A percentile compares a stretch with the other conserved stretches of the same genome.
Conservation (phyloP, 2,888 invertebrate genomes). For the Spodoptera littoralis region DNA sequence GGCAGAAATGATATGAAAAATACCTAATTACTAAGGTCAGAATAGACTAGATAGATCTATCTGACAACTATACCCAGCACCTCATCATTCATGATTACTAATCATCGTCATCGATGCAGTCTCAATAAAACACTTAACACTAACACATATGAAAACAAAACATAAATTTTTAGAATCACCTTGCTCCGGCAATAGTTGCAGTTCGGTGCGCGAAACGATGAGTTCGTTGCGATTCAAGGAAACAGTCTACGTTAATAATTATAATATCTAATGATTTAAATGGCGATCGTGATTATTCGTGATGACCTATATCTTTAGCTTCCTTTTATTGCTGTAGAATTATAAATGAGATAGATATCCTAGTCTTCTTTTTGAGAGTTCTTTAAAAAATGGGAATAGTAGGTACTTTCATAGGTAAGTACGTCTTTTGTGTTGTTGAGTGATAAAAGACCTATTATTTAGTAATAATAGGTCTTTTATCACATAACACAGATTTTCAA, state of each 20-base stretch:
- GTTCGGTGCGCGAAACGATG: constrained; percentile 31
- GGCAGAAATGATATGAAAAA: no score
- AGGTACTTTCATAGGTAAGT: no score
- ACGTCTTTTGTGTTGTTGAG: no score
- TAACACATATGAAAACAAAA: constrained; percentile 18
- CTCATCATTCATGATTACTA: not conserved
- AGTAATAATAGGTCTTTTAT: no score
- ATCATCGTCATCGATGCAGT: not conserved
- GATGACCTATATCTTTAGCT: constrained; percentile 73
- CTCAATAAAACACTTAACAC: not conserved
- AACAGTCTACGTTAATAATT: constrained; percentile 52
- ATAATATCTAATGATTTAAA: constrained; percentile 62
- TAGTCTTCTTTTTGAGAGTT: no score
- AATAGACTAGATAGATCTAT: no score
- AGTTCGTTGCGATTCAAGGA: constrained; percentile 45
- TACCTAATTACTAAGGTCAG: no score
- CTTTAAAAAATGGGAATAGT: no score
- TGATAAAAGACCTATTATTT: no score
- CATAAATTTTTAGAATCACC: constrained; percentile 41
- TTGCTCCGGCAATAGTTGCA: constrained; percentile 43
- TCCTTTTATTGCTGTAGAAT: constrained; percentile 60
- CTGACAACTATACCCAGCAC: no score
- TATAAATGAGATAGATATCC: constrained; percentile 14
- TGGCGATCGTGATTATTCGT: constrained; percentile 63
- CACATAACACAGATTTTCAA: no score